Evolutionary conservation across 2,113 vertebrate genomes (phyloP), one percentile per base, ranked within the genome.

Genomic region (Nothobranchius kuhntae): DNA sequence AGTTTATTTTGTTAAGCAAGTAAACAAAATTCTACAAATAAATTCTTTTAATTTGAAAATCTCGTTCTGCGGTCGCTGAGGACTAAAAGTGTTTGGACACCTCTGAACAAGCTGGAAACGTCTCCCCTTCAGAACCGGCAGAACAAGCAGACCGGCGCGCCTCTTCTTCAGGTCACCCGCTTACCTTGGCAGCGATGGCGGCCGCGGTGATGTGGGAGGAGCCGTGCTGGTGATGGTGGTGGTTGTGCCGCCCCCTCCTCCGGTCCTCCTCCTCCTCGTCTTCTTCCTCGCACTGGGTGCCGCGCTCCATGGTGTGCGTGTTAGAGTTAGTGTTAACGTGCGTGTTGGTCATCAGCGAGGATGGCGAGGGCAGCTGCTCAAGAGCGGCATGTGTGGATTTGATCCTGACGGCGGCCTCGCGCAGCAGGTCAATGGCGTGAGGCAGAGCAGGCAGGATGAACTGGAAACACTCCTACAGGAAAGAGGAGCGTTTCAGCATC

Each of bases 381-480:
- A 99, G 93, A 75, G 98, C 96, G 66, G 96, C 93, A 0, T 99
- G 98, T 2, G 96, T 95, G 84, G 95, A 95, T 90, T 98, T 99
- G 58, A 99, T 94, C 91, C 95, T 94, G 80, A 99, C 96, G 59
- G 94, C 91, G 73, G 98, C 97, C 79, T 99, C 97, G 13, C 96
- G 95, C 92, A 99, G 93, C 86, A 99, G 95, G 86, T 99, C 98
- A 63, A 99, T 96, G 90, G 98, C 98, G 0, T 99, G 98, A 87
- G 98, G 98, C 92, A 99, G 95, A 84, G 98, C 98, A 71, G 98
- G 98, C 91, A 99, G 93, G 92, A 99, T 97, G 91, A 99, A 99
- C 91, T 99, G 97, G 92, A 99, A 99, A 90, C 98, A 99, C 95
- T 99, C 98, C 98, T 99, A 86, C 61, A 40, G 87, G 78, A 62